phyloP scores from a whole-genome alignment of 2,113 vertebrate genomes.

The Collichthys lucidus region DNA sequence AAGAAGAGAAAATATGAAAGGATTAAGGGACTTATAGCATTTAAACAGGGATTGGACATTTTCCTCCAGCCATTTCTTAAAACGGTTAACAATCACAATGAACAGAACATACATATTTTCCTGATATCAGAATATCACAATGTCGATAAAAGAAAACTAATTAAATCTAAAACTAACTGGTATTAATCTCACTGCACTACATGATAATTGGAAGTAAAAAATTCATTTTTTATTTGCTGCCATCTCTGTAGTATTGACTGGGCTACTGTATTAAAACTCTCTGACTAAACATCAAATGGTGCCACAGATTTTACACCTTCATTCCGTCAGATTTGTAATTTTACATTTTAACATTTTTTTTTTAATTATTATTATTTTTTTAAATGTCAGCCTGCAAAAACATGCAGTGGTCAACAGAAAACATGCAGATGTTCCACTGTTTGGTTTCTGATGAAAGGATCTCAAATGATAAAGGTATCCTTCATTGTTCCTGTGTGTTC shows the following conservation, averaged over 20 bases:
- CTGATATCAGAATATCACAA: background rate
- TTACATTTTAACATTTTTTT: no score
- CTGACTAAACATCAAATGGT: no score
- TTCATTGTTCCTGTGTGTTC: no score
- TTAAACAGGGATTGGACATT: background rate
- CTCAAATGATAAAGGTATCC: no score
- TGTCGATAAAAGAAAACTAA: no score
- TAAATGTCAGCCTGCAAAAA: no score
- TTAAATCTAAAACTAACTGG: no score
- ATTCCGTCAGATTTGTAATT: background rate
- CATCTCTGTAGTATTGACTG: background rate
- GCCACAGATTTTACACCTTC: background rate
- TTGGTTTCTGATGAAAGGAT: no score
- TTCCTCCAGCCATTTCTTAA: background rate
- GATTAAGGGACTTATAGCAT: conserved; percentile 11
- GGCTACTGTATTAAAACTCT: background rate
- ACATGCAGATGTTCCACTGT: no score
- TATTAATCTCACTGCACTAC: background rate
- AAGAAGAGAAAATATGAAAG: conserved; percentile 41
- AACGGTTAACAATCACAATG: background rate
- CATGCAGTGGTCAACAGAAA: no score
- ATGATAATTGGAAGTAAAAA: background rate
- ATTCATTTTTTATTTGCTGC: background rate
- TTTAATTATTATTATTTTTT: no score
- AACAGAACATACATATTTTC: background rate